Conservation (phyloP, 2,113 vertebrate species). For the Urocitellus parryii region DNA sequence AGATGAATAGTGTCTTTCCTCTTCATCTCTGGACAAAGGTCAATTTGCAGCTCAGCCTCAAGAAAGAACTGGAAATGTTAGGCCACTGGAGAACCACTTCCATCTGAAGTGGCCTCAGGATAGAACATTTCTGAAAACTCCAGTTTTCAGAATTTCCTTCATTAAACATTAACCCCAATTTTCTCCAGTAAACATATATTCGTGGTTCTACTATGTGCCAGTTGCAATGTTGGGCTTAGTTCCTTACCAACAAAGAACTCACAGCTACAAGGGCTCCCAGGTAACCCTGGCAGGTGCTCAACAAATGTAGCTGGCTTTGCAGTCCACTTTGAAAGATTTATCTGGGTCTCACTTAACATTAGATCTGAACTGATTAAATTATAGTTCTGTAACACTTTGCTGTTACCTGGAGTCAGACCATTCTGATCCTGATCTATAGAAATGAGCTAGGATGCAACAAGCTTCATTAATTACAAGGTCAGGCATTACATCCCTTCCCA, state of each 20-base stretch:
- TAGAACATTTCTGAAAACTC: neutral
- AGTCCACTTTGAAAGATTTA: neutral
- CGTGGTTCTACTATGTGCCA: neutral
- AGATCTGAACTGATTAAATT: neutral
- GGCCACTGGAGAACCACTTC: neutral
- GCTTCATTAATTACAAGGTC: neutral
- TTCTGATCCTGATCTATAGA: neutral
- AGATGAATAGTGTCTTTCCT: constrained; percentile 39
- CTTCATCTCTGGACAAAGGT: constrained; percentile 55
- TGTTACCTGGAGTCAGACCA: neutral
- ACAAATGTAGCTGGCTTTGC: neutral
- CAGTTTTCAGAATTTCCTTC: neutral
- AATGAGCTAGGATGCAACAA: neutral
- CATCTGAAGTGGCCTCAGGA: neutral
- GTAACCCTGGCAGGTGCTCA: constrained; percentile 10
- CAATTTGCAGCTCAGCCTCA: neutral
- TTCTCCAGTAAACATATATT: neutral
- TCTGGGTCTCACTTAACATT: neutral
- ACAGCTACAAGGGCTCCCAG: neutral
- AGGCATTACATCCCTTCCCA: neutral
- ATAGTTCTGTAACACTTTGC: neutral
- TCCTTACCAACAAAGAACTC: neutral
- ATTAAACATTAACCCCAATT: neutral
- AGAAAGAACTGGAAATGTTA: constrained; percentile 6
- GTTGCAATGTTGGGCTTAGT: neutral